Base-by-base conservation (phyloP, 2,113 vertebrate species). In the Coregonus clupeaformis region DNA sequence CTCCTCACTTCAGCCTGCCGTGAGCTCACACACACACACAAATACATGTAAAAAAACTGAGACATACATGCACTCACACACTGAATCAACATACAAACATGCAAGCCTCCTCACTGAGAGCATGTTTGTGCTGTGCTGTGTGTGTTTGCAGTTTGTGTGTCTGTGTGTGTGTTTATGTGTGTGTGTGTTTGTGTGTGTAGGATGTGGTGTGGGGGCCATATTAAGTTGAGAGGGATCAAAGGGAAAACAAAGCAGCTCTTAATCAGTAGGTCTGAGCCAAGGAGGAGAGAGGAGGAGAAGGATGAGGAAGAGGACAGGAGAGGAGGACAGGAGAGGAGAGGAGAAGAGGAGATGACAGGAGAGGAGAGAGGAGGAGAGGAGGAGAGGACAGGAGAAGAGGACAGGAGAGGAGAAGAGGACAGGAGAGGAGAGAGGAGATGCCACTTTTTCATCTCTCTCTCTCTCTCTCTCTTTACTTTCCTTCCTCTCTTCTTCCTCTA, bases 211-310 rank as follows among this genome's bases (percentile, higher is more conserved):
- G 79, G 75, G 84, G 87, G 85, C 84, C 62, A 75, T 72, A 86
- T 82, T 86, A 83, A 85, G 74, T 83, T 81, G 77, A 76, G 74
- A 4, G 84, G 88, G 90, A 92, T 82, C 85, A 91, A 91, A 93
- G 83, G 88, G 76, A 88, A 74, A 25, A 87, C 84, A 84, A 87
- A 83, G 76, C 79, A 82, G 79, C 63, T 86, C 85, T 70, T 88
- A 89, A 93, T 89, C 91, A 91, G 75, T 6, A 32, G 55, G 77
- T 84, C 79, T 89, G 85, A 74, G 86, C 89, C 85, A 18, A 52
- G 16, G 3, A 27, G 27, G 27, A 27, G 27, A 27, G 27, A 27
- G 27, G 27, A 1, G 27, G 27, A 2, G 2, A 2, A 27, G 27
- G 27, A 27, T n/a, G 13, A 52, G 49, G 49, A 16, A 42, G 36